These are phyloP conservation scores for Matsumurasca onukii DNA, from an alignment of 1,140 invertebrate species.

Conservation along the genomic window DNA sequence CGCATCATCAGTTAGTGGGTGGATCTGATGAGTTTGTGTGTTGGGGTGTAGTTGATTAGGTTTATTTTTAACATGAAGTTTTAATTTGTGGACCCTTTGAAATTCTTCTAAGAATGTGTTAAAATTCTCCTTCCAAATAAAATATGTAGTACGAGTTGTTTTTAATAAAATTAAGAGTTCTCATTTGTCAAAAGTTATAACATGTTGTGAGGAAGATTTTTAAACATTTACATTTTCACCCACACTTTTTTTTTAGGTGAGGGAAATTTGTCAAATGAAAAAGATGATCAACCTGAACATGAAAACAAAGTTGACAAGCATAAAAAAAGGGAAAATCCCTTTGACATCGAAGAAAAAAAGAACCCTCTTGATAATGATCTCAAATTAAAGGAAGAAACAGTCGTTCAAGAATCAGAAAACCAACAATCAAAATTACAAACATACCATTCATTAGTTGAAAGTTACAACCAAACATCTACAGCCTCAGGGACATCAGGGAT, in stretches of 20 bases:
- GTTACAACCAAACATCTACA: conserved; percentile 36
- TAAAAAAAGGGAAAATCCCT: neutral
- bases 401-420: conserved; percentile 43
- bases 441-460: conserved; percentile 50
- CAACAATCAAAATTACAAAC: conserved; percentile 43
- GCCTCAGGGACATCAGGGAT: conserved; percentile 48
- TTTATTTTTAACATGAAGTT: too few species aligned
- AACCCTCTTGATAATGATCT: neutral
- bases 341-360: neutral
- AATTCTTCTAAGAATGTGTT: too few species aligned
- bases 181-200: too few species aligned
- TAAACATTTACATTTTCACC: neutral
- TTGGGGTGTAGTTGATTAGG: too few species aligned
- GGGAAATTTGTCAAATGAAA: neutral
- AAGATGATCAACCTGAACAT: neutral
- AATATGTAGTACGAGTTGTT: too few species aligned
- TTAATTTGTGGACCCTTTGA: too few species aligned
- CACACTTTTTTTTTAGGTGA: neutral
- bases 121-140: too few species aligned
- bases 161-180: too few species aligned
- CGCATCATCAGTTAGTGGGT: too few species aligned
- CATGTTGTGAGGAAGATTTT: too few species aligned
- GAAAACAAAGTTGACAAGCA: neutral
- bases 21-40: too few species aligned
- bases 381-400: neutral